These are phyloP conservation scores for Acrocephalus scirpaceus DNA, from an alignment of 2,797 vertebrate species.

Conservation along the genomic window DNA sequence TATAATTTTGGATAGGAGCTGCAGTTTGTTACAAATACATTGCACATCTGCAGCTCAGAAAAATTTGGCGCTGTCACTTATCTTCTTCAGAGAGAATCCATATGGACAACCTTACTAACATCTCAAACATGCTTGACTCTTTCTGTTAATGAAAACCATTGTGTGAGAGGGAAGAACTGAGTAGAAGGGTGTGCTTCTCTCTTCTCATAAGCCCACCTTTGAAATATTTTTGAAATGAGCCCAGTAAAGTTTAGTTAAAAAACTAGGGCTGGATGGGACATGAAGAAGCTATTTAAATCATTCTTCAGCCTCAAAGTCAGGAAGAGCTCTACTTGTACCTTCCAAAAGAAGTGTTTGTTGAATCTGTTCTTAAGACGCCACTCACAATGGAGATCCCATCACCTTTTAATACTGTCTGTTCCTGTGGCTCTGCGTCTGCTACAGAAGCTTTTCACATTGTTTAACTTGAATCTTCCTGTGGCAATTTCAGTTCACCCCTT, in stretches of 20 bases:
- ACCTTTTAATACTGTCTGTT: background rate
- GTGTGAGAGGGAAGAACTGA: background rate
- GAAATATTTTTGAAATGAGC: background rate
- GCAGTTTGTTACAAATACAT: slow-evolving; percentile 41
- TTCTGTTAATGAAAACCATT: background rate
- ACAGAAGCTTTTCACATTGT: background rate
- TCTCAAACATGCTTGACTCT: background rate
- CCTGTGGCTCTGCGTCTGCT: background rate
- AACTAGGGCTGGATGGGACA: background rate
- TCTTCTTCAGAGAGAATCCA: background rate
- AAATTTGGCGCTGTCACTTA: background rate
- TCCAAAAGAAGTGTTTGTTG: background rate
- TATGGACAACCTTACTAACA: background rate
- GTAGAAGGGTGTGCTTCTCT: background rate
- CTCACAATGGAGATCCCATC: background rate
- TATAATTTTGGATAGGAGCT: slow-evolving; percentile 26
- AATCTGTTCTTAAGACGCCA: background rate
- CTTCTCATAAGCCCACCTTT: background rate
- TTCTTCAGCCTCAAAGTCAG: background rate
- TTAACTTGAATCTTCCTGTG: background rate
- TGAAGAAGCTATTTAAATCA: background rate
- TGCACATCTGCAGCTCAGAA: slow-evolving; percentile 53
- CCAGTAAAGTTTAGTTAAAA: background rate
- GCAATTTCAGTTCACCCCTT: background rate
- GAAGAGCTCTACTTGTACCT: background rate